Conservation (phyloP, 2,113 vertebrate genomes). For the Sterrhoptilus dennistouni region DNA sequence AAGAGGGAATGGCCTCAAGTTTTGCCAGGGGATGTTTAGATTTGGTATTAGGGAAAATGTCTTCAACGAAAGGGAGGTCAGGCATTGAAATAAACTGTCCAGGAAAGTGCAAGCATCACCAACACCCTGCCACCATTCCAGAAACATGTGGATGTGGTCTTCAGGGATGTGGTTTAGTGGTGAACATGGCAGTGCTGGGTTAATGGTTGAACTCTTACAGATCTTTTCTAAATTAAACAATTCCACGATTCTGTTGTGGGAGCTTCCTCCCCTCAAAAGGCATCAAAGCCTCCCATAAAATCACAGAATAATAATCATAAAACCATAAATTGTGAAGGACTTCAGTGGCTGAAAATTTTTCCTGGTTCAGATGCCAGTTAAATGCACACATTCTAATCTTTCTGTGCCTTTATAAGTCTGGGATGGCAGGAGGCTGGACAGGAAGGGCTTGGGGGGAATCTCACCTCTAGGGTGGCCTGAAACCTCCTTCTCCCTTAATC, state of each 20-base stretch:
- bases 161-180: not conserved
- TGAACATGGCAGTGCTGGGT: not conserved
- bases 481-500: not conserved
- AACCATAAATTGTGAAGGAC: not conserved
- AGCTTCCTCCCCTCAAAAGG: not conserved
- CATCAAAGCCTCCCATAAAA: not conserved
- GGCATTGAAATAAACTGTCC: not conserved
- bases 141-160: not conserved
- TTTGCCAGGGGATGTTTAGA: not conserved
- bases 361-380: not conserved
- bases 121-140: not conserved
- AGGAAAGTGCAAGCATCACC: not conserved
- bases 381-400: accelerated
- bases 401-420: not conserved
- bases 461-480: not conserved
- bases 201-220: not conserved
- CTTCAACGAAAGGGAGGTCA: not conserved
- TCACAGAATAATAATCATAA: not conserved
- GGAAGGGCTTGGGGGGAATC: not conserved
- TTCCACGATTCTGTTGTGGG: accelerated
- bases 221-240: not conserved
- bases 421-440: accelerated
- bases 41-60: not conserved
- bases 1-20: not conserved
- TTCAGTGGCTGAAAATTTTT: not conserved